Conservation (phyloP, 37 sponge, comb jelly and placozoan genomes). For the Spongilla lacustris region DNA sequence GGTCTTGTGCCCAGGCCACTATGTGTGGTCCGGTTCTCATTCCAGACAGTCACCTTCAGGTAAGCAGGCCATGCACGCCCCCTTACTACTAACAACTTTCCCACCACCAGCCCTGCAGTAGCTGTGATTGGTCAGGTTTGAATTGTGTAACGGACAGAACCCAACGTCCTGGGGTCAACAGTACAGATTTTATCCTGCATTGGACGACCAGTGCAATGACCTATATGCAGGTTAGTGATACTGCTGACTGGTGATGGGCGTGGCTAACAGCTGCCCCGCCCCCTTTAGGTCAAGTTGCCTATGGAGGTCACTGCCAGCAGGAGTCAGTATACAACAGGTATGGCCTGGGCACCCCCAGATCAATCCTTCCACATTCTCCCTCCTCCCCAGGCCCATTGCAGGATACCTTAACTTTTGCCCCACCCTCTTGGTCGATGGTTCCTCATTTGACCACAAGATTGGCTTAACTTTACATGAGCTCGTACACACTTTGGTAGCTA, state of each 20-base stretch:
- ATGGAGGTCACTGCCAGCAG: constrained; percentile 53
- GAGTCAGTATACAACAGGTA: constrained; percentile 44
- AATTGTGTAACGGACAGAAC: background rate
- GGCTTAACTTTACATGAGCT: constrained; percentile 31
- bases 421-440: too few relatives aligned
- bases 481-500: constrained; percentile 46
- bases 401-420: constrained; percentile 61
- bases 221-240: background rate
- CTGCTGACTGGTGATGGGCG: background rate
- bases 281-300: constrained; percentile 1
- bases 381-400: constrained; percentile 29
- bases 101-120: background rate
- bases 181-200: constrained; percentile 33
- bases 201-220: background rate
- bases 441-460: background rate
- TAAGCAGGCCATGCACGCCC: background rate
- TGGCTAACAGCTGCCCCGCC: background rate
- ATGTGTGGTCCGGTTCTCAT: constrained; percentile 41
- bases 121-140: background rate
- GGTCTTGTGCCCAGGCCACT: constrained; percentile 5
- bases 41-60: constrained; percentile 34
- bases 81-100: background rate
- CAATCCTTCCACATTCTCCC: too few relatives aligned
- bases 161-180: background rate
- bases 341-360: too few relatives aligned